Evolutionary conservation across 1,140 invertebrate species (phyloP).

Genomic region (Caenorhabditis briggsae): DNA sequence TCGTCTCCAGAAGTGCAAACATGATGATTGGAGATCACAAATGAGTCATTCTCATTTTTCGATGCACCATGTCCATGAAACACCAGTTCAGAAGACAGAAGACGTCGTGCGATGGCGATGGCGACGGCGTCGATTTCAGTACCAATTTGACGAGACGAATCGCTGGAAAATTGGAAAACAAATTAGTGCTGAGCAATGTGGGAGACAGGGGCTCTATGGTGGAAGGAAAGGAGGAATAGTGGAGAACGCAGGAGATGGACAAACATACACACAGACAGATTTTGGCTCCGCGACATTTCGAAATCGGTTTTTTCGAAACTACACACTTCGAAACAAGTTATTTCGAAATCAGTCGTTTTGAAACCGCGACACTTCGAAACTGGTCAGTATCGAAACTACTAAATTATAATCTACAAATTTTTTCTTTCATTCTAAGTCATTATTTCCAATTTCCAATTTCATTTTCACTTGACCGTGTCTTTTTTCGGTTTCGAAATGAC

Average conservation of each 20-base stretch:
- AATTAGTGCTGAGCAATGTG: neutral
- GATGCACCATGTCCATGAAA: neutral
- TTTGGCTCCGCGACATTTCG: too few species aligned
- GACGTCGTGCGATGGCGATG: conserved; percentile 61
- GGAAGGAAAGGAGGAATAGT: neutral
- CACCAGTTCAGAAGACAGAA: conserved; percentile 30
- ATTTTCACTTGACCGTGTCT: too few species aligned
- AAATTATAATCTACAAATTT: too few species aligned
- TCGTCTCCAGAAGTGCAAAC: neutral
- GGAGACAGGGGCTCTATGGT: neutral
- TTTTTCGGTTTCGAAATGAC: too few species aligned
- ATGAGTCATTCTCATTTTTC: conserved; percentile 9
- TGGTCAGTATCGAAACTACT: too few species aligned
- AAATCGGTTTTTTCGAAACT: too few species aligned
- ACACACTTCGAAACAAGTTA: too few species aligned
- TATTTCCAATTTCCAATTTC: too few species aligned
- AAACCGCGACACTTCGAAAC: too few species aligned
- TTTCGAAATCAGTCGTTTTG: too few species aligned
- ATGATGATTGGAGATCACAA: conserved; percentile 35
- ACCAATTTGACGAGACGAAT: conserved; percentile 61
- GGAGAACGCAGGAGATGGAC: neutral
- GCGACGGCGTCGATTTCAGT: conserved; percentile 67
- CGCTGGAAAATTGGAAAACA: conserved; percentile 28
- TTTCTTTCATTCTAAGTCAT: too few species aligned
- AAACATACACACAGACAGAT: too few species aligned